These are phyloP conservation scores for Elymnias hypermnestra DNA, from an alignment of 1,140 invertebrate species.

Conservation along the genomic window DNA sequence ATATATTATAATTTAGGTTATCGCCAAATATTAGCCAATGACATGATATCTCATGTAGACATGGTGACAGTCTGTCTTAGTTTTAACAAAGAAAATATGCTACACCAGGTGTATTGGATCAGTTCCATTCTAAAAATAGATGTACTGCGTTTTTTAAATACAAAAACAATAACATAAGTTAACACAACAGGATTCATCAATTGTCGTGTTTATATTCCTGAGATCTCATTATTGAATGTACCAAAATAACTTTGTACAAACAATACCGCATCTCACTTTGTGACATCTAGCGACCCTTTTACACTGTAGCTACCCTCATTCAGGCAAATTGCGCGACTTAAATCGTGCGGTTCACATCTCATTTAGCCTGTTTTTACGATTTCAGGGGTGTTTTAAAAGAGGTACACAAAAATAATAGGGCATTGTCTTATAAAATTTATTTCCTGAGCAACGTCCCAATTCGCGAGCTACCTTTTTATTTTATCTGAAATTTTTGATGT, in stretches of 20 bases:
- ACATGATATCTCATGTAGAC: no score
- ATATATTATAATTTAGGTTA: no score
- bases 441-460: not conserved
- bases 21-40: no score
- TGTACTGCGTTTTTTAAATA: no score
- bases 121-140: no score
- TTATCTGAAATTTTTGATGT: no score
- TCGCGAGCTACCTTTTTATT: not conserved
- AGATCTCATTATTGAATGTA: conserved; percentile 2
- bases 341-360: conserved; percentile 6
- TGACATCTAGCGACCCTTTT: conserved; percentile 2
- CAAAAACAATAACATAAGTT: no score
- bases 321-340: conserved; percentile 2
- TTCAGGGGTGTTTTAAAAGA: conserved; percentile 1
- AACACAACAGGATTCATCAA: not conserved
- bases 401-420: not conserved
- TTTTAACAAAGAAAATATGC: no score
- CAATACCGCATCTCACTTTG: conserved; percentile 3
- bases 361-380: conserved; percentile 7
- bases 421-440: conserved; percentile 1
- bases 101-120: no score
- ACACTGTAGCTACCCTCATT: conserved; percentile 3
- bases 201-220: not conserved
- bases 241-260: conserved; percentile 4
- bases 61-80: no score